Base-by-base conservation (phyloP, 2,888 invertebrate species). In the Hesperia comma region DNA sequence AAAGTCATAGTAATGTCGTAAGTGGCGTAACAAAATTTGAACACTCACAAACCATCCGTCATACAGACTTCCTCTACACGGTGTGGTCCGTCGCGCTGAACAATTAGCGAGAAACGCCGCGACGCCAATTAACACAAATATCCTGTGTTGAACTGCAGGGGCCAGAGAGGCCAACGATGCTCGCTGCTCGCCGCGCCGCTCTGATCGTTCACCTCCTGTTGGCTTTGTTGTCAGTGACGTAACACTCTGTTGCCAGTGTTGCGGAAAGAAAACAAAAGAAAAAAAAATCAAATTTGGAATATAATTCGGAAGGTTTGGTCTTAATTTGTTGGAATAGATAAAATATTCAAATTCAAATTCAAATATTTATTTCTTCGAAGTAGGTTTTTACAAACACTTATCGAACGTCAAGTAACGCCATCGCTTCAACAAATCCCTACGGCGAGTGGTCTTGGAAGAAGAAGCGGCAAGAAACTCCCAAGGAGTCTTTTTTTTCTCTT, bases 111-210 rank as follows among this genome's bases (percentile, higher is more conserved):
- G 74, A 78, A 80, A 63, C 72, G 71, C 71, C 69, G 78, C 81
- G 75, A 74, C 77, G 77, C 77, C 88, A 92, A 91, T 92, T 92
- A 92, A 87, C 90, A 87, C 85, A 82, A 89, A 90, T 90, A 86
- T 92, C 92, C 92, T 89, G 92, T 87, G 86, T 78, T 80, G 80
- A 82, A 83, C 85, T 77, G 61, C 76, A 72, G 81, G 81, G 85
- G 84, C 79, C 83, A 79, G 75, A 73, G 72, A 19, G 56, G 63
- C 49, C 55, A 63, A 26, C 32, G 21, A 32, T 26, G n/a, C 21
- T 6, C 21, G 10, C 21, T 51, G 6, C 12, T 41, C 32, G 63
- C 43, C 32, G 46, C 63, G 26, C 56, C 63, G 26, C 56, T 63
- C 56, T 68, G 70, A 69, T 68, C 68, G 60, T 72, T 72, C 69